phyloP scores from a whole-genome alignment of 2,888 invertebrate genomes.

The Syrphus vitripennis region DNA sequence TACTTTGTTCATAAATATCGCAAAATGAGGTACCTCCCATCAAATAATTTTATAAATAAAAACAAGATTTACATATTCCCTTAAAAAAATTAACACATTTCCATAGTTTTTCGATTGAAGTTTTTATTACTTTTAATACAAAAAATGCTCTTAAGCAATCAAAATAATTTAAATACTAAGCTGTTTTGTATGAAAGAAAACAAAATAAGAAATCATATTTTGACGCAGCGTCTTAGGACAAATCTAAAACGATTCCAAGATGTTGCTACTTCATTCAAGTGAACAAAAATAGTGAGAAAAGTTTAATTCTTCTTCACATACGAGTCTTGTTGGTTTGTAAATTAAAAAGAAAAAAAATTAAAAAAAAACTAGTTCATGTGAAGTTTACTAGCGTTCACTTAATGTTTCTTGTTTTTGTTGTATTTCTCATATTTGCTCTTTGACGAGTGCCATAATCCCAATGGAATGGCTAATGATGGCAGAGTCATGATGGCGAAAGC shows the following conservation, averaged over 20 bases:
- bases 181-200: conserved; percentile 29
- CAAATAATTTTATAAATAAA: too few relatives aligned
- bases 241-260: conserved; percentile 78
- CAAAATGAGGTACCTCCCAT: too few relatives aligned
- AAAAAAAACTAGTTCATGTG: background rate
- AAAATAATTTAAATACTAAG: conserved; percentile 31
- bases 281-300: conserved; percentile 37
- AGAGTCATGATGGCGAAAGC: conserved; percentile 98
- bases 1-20: too few relatives aligned
- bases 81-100: background rate
- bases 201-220: conserved; percentile 25
- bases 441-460: conserved; percentile 96
- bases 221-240: conserved; percentile 71
- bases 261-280: conserved; percentile 42
- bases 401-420: conserved; percentile 86
- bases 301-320: conserved; percentile 8
- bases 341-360: conserved; percentile 14
- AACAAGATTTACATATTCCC: too few relatives aligned
- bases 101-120: background rate
- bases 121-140: conserved; percentile 58
- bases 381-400: conserved; percentile 71
- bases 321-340: conserved; percentile 46
- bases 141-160: conserved; percentile 48
- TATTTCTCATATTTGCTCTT: conserved; percentile 96
- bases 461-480: conserved; percentile 96